Base-by-base conservation (phyloP, 2,888 invertebrate genomes). In the Drosophila siamana region DNA sequence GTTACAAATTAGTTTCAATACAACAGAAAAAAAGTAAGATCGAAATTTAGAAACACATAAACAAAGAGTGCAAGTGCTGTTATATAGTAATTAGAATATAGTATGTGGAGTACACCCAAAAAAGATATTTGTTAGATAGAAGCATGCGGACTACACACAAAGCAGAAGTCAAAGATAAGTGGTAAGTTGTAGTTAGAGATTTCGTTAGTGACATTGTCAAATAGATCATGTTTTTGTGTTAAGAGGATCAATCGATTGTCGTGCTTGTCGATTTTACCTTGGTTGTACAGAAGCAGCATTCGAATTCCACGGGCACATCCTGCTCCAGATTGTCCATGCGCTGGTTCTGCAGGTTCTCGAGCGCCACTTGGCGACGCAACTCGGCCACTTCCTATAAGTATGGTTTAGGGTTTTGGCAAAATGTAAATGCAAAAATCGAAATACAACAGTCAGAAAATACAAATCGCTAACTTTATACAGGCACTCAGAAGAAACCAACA, bases 271-370 rank as follows among this genome's bases (percentile, higher is more conserved):
- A 74, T 69, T 80, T 79, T 91, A 97, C 97, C 97, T 97, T 97
- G 93, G 96, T 95, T 93, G 96, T 97, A 95, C 97, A 97, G 96
- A 97, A 97, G 95, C 97, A 97, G 96, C 97, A 97, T 95, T 97
- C 97, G 95, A 97, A 97, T 94, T 97, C 97, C 94, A 96, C 97
- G 94, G 97, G 97, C 93, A 97, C 95, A 94, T 97, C 97, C 94
- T 97, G 96, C 93, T 96, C 95, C 93, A 94, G 93, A 93, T 94
- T 94, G 92, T 94, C 94, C 90, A 91, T 91, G 75, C 91, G 89
- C 80, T 91, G 91, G 72, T 91, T 91, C 84, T 92, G 92, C 74
- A 92, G 89, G 82, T 92, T 92, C 88, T 92, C 92, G 73, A 92
- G 89, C 65, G 92, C 92, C 81, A 92, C 91, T 88, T 92, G 92